These are phyloP conservation scores for Drosophila anceps DNA, from an alignment of 2,888 invertebrate genomes.

Conservation along the genomic window DNA sequence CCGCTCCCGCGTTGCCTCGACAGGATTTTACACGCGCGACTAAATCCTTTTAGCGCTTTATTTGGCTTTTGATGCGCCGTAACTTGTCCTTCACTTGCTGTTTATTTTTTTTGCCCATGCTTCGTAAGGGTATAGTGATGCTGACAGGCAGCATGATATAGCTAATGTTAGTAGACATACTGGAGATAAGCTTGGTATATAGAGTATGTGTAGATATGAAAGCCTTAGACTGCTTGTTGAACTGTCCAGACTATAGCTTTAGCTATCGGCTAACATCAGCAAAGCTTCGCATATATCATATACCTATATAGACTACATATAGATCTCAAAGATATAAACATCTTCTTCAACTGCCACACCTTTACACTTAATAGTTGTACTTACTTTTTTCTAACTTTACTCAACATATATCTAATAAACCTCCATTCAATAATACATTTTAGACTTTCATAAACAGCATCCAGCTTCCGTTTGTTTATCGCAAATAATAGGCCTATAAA, in stretches of 20 bases:
- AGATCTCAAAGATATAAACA: background rate
- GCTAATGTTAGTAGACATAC: background rate
- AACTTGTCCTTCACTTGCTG: conserved; percentile 30
- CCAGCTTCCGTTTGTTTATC: background rate
- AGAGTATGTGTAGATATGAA: background rate
- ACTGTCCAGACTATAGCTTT: no score
- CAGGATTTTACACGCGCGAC: conserved; percentile 38
- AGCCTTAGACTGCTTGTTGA: background rate
- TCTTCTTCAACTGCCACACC: background rate
- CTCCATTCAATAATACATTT: background rate
- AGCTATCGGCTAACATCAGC: no score
- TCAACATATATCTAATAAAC: background rate
- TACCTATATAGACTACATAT: background rate
- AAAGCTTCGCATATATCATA: no score
- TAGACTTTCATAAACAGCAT: background rate
- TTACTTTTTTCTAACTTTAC: background rate
- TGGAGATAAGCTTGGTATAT: background rate
- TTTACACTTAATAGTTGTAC: background rate
- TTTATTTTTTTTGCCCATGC: no score
- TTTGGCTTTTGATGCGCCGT: conserved; percentile 62
- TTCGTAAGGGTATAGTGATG: background rate
- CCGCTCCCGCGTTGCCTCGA: background rate
- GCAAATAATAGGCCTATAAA: background rate
- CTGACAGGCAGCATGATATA: background rate
- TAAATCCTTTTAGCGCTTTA: conserved; percentile 79